These are phyloP conservation scores for Cavia porcellus DNA, from an alignment of 2,113 vertebrate genomes.

Conservation along the genomic window DNA sequence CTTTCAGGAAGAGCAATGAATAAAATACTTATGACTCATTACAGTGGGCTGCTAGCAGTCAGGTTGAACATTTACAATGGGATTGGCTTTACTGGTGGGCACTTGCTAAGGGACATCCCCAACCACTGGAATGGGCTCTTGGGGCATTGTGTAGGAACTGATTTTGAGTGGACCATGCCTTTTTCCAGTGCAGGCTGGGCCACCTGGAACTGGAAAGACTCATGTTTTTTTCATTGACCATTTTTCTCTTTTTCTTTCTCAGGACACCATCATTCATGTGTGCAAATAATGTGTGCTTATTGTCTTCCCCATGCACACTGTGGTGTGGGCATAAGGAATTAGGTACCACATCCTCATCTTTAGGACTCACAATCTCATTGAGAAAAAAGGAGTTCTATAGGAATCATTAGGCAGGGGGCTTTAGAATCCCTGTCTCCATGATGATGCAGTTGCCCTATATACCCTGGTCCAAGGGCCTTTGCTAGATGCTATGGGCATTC, in stretches of 20 bases:
- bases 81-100: too few relatives aligned
- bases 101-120: neutral
- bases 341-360: rapidly evolving
- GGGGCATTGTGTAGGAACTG: too few relatives aligned
- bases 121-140: neutral
- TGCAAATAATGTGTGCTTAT: neutral
- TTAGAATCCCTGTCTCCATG: neutral
- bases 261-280: neutral
- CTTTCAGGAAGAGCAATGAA: neutral
- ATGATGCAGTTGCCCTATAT: neutral
- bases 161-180: neutral
- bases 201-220: too few relatives aligned
- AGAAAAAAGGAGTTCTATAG: neutral
- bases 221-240: neutral
- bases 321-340: too few relatives aligned
- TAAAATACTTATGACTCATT: neutral
- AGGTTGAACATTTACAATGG: too few relatives aligned
- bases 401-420: rapidly evolving
- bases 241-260: neutral
- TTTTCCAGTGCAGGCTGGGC: neutral
- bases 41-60: neutral
- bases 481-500: too few relatives aligned
- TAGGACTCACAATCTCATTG: too few relatives aligned
- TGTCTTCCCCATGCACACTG: neutral
- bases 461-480: neutral